These are phyloP conservation scores for Corythornis cristatus DNA, from an alignment of 2,113 vertebrate species.

Conservation along the genomic window DNA sequence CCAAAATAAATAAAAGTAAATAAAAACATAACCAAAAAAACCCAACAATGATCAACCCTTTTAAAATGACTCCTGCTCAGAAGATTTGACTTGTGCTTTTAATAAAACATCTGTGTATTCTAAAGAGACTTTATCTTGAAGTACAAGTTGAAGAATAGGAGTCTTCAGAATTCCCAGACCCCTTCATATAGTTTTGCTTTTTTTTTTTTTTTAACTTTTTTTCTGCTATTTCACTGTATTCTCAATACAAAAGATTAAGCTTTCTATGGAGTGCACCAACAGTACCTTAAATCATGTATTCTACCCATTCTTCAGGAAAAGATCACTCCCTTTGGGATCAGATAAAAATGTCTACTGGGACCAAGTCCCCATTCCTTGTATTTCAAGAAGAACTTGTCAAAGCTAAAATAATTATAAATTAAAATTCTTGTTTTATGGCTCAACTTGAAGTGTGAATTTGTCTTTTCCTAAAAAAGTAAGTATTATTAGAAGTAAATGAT, in stretches of 20 bases:
- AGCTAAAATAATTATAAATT: neutral
- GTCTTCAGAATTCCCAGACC: neutral
- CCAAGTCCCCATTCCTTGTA: neutral
- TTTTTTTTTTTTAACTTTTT: neutral
- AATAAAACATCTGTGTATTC: neutral
- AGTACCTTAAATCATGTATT: neutral
- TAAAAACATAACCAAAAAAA: too few relatives aligned
- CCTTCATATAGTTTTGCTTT: neutral
- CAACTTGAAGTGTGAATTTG: neutral
- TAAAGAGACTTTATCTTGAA: neutral
- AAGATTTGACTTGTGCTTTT: neutral
- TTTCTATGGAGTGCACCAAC: neutral
- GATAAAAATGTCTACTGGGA: neutral
- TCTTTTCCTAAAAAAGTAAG: neutral
- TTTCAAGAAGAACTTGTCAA: neutral
- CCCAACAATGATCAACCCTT: too few relatives aligned
- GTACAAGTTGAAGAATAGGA: neutral
- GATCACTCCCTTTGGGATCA: neutral
- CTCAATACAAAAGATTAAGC: neutral
- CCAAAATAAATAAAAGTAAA: too few relatives aligned
- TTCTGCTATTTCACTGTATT: neutral
- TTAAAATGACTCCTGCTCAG: neutral
- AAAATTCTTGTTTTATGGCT: neutral
- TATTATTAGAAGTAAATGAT: neutral
- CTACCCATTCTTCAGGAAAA: neutral